A percentile compares a stretch with the other conserved stretches of the same genome.
Conservation (phyloP, 2,888 invertebrate species). For the Aspidiotus rigidus region DNA sequence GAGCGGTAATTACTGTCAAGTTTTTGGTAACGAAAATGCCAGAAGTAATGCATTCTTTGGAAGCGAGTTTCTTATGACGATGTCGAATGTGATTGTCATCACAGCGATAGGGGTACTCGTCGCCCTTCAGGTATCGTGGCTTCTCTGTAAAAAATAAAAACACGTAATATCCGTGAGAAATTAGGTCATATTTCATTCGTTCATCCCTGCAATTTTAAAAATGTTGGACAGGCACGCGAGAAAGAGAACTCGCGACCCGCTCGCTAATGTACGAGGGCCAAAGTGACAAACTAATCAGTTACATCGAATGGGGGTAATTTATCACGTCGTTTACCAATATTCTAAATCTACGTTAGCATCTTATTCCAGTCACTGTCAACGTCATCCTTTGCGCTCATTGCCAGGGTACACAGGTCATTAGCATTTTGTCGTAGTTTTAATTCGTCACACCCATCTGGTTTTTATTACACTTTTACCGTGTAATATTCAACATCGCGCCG, state of each 20-base stretch:
- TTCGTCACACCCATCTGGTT: conserved; percentile 32
- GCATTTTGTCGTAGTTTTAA: conserved; percentile 30
- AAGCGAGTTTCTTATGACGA: conserved; percentile 18
- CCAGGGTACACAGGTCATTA: conserved; percentile 14
- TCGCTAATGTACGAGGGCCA: too few species aligned
- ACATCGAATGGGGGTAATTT: too few species aligned
- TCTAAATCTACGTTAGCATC: too few species aligned
- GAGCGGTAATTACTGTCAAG: conserved; percentile 47
- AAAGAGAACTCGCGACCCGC: too few species aligned
- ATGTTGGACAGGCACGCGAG: too few species aligned
- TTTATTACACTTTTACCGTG: conserved; percentile 13
- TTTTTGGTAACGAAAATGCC: conserved; percentile 47
- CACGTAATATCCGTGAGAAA: background rate
- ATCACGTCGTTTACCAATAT: too few species aligned
- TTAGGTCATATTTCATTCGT: too few species aligned
- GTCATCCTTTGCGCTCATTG: too few species aligned
- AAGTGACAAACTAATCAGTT: too few species aligned
- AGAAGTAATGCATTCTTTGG: conserved; percentile 21
- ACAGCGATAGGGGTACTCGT: conserved; percentile 22
- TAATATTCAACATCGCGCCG: too few species aligned
- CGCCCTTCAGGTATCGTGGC: conserved; percentile 10
- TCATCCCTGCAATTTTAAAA: too few species aligned
- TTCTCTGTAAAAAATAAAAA: conserved; percentile 21
- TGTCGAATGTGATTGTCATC: conserved; percentile 29
- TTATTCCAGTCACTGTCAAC: too few species aligned